Conservation (phyloP, 2,797 vertebrate genomes). For the Triplophysa yarkandensis region DNA sequence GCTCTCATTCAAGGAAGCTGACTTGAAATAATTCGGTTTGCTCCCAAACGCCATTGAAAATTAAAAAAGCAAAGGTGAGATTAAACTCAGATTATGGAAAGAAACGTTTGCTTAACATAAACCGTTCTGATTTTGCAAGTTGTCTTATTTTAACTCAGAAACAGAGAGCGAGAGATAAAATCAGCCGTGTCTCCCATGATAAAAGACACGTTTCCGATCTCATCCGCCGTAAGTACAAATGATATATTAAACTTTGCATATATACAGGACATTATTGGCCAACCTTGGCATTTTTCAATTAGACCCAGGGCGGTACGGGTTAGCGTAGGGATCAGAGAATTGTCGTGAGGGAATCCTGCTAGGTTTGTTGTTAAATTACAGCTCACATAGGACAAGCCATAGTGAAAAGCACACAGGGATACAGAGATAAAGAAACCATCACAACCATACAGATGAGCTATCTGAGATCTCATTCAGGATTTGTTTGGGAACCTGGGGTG, state of each 20-base stretch:
- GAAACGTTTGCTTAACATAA: constrained; percentile 1
- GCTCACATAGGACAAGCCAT: constrained; percentile 5
- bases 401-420: constrained; percentile 33
- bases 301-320: constrained; percentile 14
- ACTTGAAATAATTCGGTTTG: constrained; percentile 6
- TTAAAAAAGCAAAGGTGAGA: constrained; percentile 32
- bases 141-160: constrained; percentile 4
- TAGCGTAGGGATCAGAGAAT: constrained; percentile 7
- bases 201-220: constrained; percentile 52
- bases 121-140: neutral
- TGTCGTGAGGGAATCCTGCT: constrained; percentile 21
- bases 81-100: constrained; percentile 11
- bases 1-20: constrained; percentile 17
- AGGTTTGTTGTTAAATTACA: constrained; percentile 31
- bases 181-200: constrained; percentile 24
- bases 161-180: constrained; percentile 23
- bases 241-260: constrained; percentile 67
- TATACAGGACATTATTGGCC: constrained; percentile 65
- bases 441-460: constrained; percentile 24
- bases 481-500: too few relatives aligned
- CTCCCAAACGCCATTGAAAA: constrained; percentile 14
- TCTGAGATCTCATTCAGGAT: neutral
- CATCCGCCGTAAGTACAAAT: constrained; percentile 52
- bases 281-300: constrained; percentile 48
- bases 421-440: constrained; percentile 18